A percentile compares a stretch with the other conserved stretches of the same genome.
Conservation (phyloP, 2,888 invertebrate species). For the Pasiphila rectangulata region DNA sequence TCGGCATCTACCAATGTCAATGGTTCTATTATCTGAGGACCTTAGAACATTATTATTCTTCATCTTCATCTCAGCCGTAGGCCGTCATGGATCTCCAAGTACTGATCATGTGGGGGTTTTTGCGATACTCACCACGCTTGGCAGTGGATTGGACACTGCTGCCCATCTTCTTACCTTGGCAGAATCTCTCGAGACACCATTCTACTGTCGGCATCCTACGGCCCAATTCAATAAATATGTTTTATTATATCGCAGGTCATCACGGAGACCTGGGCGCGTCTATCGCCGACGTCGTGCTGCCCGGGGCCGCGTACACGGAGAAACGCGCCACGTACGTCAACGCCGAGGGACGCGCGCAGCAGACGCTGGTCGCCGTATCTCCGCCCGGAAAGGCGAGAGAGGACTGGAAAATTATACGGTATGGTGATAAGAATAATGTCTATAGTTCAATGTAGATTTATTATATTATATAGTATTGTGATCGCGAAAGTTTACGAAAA, state of each 20-base stretch:
- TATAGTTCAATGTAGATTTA: neutral
- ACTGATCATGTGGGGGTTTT: no score
- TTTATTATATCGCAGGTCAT: constrained; percentile 83
- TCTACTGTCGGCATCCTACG: no score
- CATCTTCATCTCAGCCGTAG: no score
- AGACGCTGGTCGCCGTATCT: constrained; percentile 91
- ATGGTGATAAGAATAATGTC: neutral
- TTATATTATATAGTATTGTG: neutral
- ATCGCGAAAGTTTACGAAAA: no score
- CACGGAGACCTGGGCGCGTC: constrained; percentile 97
- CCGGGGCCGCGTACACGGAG: constrained; percentile 99
- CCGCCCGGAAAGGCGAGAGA: constrained; percentile 96
- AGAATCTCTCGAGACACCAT: no score
- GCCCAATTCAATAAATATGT: neutral
- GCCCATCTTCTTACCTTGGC: no score
- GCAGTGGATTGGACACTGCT: no score
- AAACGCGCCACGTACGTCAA: constrained; percentile 98
- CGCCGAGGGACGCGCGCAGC: constrained; percentile 97
- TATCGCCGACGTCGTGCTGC: constrained; percentile 95
- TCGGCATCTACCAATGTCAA: no score
- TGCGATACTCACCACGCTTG: no score
- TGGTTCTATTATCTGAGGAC: no score
- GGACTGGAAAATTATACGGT: constrained; percentile 97
- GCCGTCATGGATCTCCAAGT: no score
- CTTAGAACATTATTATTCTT: no score